Evolutionary conservation across 2,888 invertebrate genomes (phyloP), one percentile per base, ranked within the genome.

Genomic region (Parnassius mnemosyne): DNA sequence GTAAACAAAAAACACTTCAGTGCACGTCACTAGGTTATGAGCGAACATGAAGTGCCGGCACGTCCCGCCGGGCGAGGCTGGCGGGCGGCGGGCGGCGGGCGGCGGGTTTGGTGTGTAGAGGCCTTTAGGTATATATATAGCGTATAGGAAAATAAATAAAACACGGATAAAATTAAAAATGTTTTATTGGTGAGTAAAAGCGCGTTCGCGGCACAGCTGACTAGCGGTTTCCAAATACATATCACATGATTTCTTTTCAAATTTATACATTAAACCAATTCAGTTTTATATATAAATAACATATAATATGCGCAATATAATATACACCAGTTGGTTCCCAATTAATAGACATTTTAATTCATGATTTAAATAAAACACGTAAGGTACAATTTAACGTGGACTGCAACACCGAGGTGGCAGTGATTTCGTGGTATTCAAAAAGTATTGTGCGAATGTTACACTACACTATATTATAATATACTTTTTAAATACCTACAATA

Each of bases 201-300:
- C 90, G 89, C 87, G 89, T 84, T 81, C 76, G 89, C 89, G 87
- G 89, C 89, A 85, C 89, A 80, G 85, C 86, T 90, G 90, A 90
- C 90, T 90, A 90, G 90, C 89, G 82, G 80, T 81, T 82, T 84
- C 81, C 83, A 80, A 83, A 80, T 80, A 83, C 73, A 81, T 87
- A 88, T 89, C 88, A 89, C 89, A 87, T 84, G 83, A 84, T 87
- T 81, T 72, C 67, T 73, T 68, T 72, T 73, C 76, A 71, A 65
- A 68, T 62, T 74, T 72, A 71, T 73, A 68, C 65, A 67, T 63
- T 67, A 70, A 72, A 70, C 70, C 71, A 68, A 73, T 69, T 58
- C 49, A 71, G 54, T 57, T 49, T 59, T 60, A 51, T 46, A 57
- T 64, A 66, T 68, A 69, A 67, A 72, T 50, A 66, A 68, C 61